A percentile compares a stretch with the other conserved stretches of the same genome.
Conservation (phyloP, 2,113 vertebrate genomes). For the Cyanistes caeruleus region DNA sequence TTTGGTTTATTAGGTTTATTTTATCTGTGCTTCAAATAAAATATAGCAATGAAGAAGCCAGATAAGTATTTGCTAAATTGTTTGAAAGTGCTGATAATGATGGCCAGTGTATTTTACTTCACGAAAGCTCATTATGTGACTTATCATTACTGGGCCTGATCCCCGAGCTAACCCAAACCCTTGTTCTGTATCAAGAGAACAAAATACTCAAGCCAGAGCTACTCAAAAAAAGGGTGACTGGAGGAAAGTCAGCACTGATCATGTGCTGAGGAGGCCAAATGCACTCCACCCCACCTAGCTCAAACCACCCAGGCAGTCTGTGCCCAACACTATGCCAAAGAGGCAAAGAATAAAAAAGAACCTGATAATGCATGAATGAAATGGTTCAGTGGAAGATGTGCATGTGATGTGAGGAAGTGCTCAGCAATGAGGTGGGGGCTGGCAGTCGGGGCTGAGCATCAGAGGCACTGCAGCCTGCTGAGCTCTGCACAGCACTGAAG, state of each 20-base stretch:
- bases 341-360: not conserved
- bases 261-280: not conserved
- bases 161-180: not conserved
- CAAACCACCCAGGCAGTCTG: not conserved
- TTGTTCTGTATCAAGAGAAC: not conserved
- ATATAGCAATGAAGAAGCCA: not conserved
- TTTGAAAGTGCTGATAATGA: not conserved
- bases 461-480: fast-evolving
- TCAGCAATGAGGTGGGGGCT: not conserved
- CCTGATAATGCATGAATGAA: not conserved
- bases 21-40: not conserved
- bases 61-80: not conserved
- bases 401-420: too few relatives aligned
- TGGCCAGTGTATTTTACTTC: not conserved
- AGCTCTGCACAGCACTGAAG: not conserved
- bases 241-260: not conserved
- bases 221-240: not conserved
- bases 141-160: not conserved
- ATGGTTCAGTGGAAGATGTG: not conserved
- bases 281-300: fast-evolving
- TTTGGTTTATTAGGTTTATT: not conserved
- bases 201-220: not conserved
- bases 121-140: not conserved
- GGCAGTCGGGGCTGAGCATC: not conserved
- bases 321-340: not conserved